These are phyloP conservation scores for Scelioninae gen. 1 DNA, from an alignment of 2,888 invertebrate genomes.

Conservation along the genomic window DNA sequence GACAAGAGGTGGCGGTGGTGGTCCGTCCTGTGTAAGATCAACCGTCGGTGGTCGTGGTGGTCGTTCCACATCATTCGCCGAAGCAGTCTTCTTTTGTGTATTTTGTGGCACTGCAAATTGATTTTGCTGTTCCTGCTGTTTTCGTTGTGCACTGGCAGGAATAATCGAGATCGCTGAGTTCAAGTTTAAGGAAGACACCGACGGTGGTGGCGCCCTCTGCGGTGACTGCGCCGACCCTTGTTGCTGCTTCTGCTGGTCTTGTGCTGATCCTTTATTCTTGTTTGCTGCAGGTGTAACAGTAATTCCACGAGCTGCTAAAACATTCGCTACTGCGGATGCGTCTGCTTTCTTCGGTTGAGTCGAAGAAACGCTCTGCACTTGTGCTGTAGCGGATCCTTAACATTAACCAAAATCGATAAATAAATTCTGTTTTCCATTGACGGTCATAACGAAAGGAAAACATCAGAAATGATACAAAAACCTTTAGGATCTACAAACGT, in stretches of 20 bases:
- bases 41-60: slow-evolving; percentile 85
- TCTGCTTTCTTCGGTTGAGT: slow-evolving; percentile 87
- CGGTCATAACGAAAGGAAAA: no score
- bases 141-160: slow-evolving; percentile 84
- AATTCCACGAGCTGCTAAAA: slow-evolving; percentile 91
- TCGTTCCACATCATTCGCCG: slow-evolving; percentile 81
- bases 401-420: slow-evolving; percentile 74
- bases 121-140: slow-evolving; percentile 82
- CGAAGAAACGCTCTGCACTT: slow-evolving; percentile 78
- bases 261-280: slow-evolving; percentile 80
- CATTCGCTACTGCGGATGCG: slow-evolving; percentile 91
- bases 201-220: slow-evolving; percentile 82
- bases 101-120: slow-evolving; percentile 84
- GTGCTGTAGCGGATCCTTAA: slow-evolving; percentile 82
- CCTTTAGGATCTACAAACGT: no score
- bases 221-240: slow-evolving; percentile 72
- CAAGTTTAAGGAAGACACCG: slow-evolving; percentile 85
- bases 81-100: slow-evolving; percentile 78
- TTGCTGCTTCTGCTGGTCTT: slow-evolving; percentile 72
- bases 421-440: no score
- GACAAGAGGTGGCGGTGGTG: slow-evolving; percentile 82
- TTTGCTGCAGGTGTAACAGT: slow-evolving; percentile 89
- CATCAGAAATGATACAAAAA: no score
- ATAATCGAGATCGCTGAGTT: slow-evolving; percentile 88
- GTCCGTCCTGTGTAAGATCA: slow-evolving; percentile 83